phyloP scores from a whole-genome alignment of 2,888 invertebrate species.

The Epicampocera succincta region DNA sequence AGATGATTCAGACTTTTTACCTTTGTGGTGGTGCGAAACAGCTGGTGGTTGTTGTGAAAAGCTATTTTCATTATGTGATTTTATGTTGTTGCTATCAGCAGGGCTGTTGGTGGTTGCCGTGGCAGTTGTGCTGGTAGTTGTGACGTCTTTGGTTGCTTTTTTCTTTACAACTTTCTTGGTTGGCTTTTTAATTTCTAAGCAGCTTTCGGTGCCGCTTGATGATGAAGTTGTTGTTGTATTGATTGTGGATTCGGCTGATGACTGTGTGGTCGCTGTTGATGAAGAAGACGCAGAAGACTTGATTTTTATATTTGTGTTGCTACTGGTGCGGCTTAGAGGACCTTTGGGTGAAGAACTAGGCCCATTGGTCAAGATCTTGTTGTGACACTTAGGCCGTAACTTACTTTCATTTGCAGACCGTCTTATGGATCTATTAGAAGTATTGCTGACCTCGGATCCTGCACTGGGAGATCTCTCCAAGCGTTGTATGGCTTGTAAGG shows the following conservation, averaged over 20 bases:
- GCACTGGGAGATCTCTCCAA: slow-evolving; percentile 82
- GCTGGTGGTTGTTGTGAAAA: slow-evolving; percentile 72
- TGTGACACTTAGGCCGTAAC: slow-evolving; percentile 74
- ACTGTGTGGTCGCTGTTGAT: slow-evolving; percentile 15
- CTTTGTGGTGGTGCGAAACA: slow-evolving; percentile 32
- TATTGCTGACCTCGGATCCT: slow-evolving; percentile 83
- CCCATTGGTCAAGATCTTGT: slow-evolving; percentile 60
- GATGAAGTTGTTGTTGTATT: slow-evolving; percentile 70
- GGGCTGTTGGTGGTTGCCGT: slow-evolving; percentile 52
- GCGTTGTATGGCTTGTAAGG: slow-evolving; percentile 71
- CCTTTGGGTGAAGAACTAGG: slow-evolving; percentile 33
- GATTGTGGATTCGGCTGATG: slow-evolving; percentile 21
- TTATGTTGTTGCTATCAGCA: slow-evolving; percentile 68
- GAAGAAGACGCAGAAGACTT: slow-evolving; percentile 79
- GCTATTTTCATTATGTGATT: slow-evolving; percentile 74
- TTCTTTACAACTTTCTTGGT: slow-evolving; percentile 76
- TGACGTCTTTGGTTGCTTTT: slow-evolving; percentile 65
- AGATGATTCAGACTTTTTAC: slow-evolving; percentile 66
- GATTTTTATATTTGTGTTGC: slow-evolving; percentile 74
- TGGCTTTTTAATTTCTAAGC: slow-evolving; percentile 73
- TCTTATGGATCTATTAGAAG: slow-evolving; percentile 77
- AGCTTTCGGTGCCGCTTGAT: slow-evolving; percentile 79
- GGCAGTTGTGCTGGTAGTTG: slow-evolving; percentile 65
- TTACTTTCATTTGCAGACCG: slow-evolving; percentile 81
- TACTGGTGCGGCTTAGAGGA: slow-evolving; percentile 76